Evolutionary conservation across 2,113 vertebrate species (phyloP).

Genomic region (Cynocephalus volans): DNA sequence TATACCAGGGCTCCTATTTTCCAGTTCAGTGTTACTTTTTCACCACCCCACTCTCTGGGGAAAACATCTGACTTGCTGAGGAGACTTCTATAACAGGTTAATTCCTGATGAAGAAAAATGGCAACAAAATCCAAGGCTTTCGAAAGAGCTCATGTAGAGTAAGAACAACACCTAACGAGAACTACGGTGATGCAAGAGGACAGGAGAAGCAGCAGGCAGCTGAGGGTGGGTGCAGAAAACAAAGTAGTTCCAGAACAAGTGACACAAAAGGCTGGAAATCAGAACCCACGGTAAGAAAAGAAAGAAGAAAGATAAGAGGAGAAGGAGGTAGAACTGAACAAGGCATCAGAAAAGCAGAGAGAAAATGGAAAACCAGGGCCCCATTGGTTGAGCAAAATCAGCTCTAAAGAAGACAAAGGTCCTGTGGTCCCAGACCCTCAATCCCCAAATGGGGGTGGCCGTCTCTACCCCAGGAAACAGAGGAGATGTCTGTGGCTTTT

Average conservation of each 20-base stretch:
- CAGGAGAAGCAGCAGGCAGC: not conserved
- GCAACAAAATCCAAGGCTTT: not conserved
- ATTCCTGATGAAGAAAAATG: not conserved
- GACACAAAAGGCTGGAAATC: not conserved
- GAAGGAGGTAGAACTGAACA: not conserved
- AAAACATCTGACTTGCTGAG: not conserved
- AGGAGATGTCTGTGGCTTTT: accelerated
- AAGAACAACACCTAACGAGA: not conserved
- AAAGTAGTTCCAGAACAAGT: not conserved
- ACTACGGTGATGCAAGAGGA: not conserved
- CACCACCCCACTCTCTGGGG: not conserved
- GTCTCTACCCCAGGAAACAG: too few relatives aligned
- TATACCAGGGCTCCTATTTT: not conserved
- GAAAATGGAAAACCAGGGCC: not conserved
- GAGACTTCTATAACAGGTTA: not conserved
- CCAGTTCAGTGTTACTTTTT: not conserved
- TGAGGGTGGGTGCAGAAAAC: not conserved
- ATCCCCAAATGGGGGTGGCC: accelerated
- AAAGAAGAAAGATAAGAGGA: not conserved
- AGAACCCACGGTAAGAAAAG: too few relatives aligned
- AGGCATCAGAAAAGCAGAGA: not conserved
- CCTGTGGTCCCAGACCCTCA: not conserved
- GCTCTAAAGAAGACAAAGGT: not conserved
- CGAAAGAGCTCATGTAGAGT: not conserved
- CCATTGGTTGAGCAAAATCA: not conserved